Evolutionary conservation across 2,888 invertebrate genomes (phyloP), one percentile per base, ranked within the genome.

Genomic region (Pterostichus niger): DNA sequence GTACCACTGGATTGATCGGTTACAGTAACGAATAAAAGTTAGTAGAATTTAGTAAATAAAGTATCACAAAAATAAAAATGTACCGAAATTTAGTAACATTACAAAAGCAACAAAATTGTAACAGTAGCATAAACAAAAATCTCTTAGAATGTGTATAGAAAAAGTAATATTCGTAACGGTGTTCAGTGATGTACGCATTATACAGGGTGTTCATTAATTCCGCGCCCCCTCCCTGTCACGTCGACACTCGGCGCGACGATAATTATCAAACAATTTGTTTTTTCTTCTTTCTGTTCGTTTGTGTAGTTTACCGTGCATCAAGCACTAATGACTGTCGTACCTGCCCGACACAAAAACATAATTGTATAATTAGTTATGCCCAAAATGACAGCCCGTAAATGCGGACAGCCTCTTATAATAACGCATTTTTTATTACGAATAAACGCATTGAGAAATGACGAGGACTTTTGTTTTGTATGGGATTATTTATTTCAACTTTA

Each of bases 341-440:
- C 85, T 86, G 85, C 84, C 83, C 85, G 84, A 83, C 84, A 85
- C 88, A 89, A 88, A 89, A 88, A 88, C 86, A 86, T 89, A 90
- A 90, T 90, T 89, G 89, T 88, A 87, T 88, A 89, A 89, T 90
- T 89, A 89, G 90, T 88, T 89, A 89, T 89, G 89, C 88, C 88
- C 88, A 88, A 88, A 89, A 89, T 89, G 89, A 89, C 89, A 89
- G 88, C 87, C 88, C 87, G 87, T 88, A 88, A 87, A 87, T 87
- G 86, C 87, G 87, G 88, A 88, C 86, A 87, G 86, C 86, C 87
- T 86, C 73, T 81, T 81, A 81, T 82, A 82, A 82, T 75, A 82
- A 82, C 82, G 59, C 31, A 75, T 82, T 82, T 82, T 82, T 75
- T 82, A 75, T 75, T 6, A 15, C 10, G 49, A 49, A n/a, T 11